Percentiles rank a stretch among this genome's conserved stretches.
These are phyloP conservation scores for Sphyrna mokarran DNA, from an alignment of 2,113 vertebrate genomes.

Conservation along the genomic window DNA sequence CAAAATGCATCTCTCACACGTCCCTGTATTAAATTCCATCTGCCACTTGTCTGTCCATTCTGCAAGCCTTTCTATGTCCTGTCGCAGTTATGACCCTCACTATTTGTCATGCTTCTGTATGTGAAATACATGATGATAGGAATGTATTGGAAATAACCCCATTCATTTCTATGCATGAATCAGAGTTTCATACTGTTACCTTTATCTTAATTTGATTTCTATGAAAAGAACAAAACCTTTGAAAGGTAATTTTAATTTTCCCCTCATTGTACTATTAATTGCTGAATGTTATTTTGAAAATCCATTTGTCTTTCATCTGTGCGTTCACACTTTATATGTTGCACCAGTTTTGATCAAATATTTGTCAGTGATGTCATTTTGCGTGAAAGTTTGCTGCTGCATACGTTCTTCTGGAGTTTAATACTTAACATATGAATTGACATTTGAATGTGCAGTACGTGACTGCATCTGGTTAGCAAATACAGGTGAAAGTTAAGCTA, in stretches of 20 bases:
- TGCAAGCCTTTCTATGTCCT: neutral
- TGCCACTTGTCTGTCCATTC: neutral
- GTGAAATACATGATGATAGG: neutral
- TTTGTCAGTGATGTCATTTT: neutral
- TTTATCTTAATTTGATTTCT: neutral
- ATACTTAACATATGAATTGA: neutral
- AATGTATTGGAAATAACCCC: conserved; percentile 1
- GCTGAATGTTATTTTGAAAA: neutral
- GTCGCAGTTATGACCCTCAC: neutral
- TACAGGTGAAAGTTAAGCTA: neutral
- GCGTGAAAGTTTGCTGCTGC: neutral
- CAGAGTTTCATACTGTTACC: neutral
- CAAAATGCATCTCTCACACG: neutral
- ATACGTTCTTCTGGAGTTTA: neutral
- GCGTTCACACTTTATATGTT: neutral
- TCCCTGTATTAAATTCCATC: neutral
- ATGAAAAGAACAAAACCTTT: neutral
- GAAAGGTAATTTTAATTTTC: neutral
- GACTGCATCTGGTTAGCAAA: neutral
- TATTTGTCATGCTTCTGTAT: too few relatives aligned
- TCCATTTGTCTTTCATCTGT: neutral
- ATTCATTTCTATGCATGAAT: neutral
- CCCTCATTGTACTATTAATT: neutral
- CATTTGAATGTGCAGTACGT: neutral
- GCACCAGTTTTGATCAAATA: neutral